Evolutionary conservation across 1,140 invertebrate species (phyloP), one percentile per base, ranked within the genome.

Genomic region (Lamellibrachia luymesi): DNA sequence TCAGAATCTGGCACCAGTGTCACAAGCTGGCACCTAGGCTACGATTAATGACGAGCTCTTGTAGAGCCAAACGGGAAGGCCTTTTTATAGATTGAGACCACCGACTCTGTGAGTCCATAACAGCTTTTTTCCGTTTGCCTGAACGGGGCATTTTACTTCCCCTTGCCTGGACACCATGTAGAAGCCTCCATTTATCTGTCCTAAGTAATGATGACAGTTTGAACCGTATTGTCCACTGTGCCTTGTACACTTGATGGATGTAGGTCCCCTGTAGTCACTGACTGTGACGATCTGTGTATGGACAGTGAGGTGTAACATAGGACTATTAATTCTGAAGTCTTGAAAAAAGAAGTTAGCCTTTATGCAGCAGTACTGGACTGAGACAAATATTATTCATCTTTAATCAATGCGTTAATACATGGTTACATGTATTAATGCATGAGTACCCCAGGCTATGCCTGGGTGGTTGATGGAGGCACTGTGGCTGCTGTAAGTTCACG

Each of bases 381-480:
- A 22, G 49, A 50, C 94, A 97, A 97, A 96, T 22, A 80, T 80
- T 22, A 80, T 80, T 80, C 13, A 80, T 17, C 64, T 80, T 80
- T 22, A 80, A 17, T 80, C 64, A 80, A 80, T 80, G 13, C 64
- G 25, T 80, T 80, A 80, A 80, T 80, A 22, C 64, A 80, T 80
- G 64, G 6, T 4, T 17, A 80, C 64, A 22, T 38, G 38, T 38
- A 38, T 38, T 38, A 38, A 38, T 38, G 38, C 38, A 38, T 80
- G 64, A 80, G 64, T 22, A 22, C 64, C 13, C 64, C 64, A 80
- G 64, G 64, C 7, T 80, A 2, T 80, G 64, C 64, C 0, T 56
- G 52, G 52, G 13, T 22, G 17, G 25, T 56, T 56, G 64, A 2
- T 17, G 25, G 38, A 38, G 1, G 38, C 38, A 38, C 38, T 38